Evolutionary conservation across 30 jellyfish, hydroid and myxozoan genomes (phyloP).

Genomic region (Turritopsis dohrnii): DNA sequence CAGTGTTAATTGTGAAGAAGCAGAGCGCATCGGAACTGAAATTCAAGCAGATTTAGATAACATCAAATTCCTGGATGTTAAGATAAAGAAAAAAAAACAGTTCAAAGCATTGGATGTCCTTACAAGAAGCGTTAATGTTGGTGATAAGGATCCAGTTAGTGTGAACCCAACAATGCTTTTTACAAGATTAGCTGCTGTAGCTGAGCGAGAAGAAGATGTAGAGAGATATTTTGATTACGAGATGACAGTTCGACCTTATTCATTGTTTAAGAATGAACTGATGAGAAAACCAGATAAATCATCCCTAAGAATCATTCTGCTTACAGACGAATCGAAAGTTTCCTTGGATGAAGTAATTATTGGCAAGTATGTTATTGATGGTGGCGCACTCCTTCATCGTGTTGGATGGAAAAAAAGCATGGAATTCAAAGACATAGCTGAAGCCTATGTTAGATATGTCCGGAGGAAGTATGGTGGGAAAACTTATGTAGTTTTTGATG

Average conservation of each 20-base stretch:
- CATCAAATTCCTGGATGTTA: conserved; percentile 28
- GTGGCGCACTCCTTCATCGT: conserved; percentile 50
- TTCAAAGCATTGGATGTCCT: conserved; percentile 31
- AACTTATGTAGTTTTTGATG: background rate
- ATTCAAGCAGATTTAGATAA: conserved; percentile 30
- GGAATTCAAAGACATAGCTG: too few relatives aligned
- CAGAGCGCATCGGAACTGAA: conserved; percentile 37
- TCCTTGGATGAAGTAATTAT: background rate
- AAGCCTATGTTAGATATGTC: too few relatives aligned
- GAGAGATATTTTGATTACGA: conserved; percentile 27
- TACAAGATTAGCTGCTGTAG: conserved; percentile 37
- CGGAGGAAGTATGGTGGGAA: too few relatives aligned
- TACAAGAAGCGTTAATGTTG: conserved; percentile 15
- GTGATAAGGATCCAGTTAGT: conserved; percentile 25
- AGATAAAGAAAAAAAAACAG: conserved; percentile 24
- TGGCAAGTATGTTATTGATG: conserved; percentile 36
- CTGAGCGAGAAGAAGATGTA: conserved; percentile 27
- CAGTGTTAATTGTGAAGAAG: conserved; percentile 48
- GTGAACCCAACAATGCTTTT: conserved; percentile 47
- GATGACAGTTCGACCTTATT: conserved; percentile 1
- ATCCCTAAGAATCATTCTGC: conserved; percentile 17
- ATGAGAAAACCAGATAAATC: conserved; percentile 57
- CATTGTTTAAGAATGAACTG: conserved; percentile 30
- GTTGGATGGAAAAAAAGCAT: conserved; percentile 48
- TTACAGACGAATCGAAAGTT: conserved; percentile 17